Conservation (phyloP, 92 coral and sea anemone genomes). For the Epizoanthus stellaris region DNA sequence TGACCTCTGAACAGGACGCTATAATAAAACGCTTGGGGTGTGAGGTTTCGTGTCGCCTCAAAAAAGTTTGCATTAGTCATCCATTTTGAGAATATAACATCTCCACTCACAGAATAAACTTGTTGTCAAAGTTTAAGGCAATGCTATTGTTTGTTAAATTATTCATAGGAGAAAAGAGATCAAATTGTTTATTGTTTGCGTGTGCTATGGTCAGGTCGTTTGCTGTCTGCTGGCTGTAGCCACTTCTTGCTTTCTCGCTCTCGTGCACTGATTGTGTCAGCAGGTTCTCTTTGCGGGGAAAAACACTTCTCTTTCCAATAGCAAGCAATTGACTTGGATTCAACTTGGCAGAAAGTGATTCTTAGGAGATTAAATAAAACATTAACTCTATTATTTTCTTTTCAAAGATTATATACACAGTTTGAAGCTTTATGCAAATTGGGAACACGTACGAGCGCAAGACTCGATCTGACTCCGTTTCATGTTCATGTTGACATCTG, state of each 20-base stretch:
- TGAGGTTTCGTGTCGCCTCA: conserved; percentile 6
- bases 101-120: conserved; percentile 8
- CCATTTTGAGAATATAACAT: neutral
- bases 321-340: neutral
- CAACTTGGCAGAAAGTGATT: neutral
- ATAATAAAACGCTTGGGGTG: neutral
- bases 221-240: neutral
- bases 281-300: neutral
- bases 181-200: conserved; percentile 32
- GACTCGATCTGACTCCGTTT: conserved; percentile 24
- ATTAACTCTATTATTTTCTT: neutral
- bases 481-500: conserved; percentile 6
- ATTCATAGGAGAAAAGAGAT: conserved; percentile 35
- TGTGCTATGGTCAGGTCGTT: neutral
- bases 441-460: conserved; percentile 18
- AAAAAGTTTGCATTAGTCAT: conserved; percentile 21
- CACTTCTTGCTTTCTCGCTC: neutral
- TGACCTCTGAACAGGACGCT: conserved; percentile 40
- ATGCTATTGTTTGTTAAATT: conserved; percentile 23
- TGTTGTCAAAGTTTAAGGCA: conserved; percentile 10
- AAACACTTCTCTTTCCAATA: neutral
- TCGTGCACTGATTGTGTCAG: neutral
- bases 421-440: conserved; percentile 42
- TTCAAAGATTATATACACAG: conserved; percentile 16
- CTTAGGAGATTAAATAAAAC: conserved; percentile 11